Evolutionary conservation across 92 coral and sea anemone species (phyloP).

Genomic region (Galaxea fascicularis): DNA sequence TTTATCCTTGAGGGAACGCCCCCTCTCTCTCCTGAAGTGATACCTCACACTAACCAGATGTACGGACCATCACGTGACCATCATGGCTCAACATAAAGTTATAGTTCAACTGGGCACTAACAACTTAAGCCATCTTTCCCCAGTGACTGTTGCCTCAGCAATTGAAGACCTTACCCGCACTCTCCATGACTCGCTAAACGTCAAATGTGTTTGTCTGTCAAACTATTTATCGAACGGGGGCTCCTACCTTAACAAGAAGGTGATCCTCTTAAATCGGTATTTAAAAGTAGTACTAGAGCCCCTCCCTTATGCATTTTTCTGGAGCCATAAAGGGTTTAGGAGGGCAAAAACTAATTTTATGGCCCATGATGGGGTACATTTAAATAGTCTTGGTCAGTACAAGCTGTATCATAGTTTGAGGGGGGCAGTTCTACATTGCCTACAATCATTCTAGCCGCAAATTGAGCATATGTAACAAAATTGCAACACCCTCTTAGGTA

Average conservation of each 20-base stretch:
- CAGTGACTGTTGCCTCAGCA: neutral
- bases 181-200: neutral
- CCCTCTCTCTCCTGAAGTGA: too few species aligned
- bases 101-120: neutral
- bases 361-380: slow-evolving; percentile 24
- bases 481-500: neutral
- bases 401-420: slow-evolving; percentile 41
- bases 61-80: too few species aligned
- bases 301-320: slow-evolving; percentile 21
- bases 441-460: neutral
- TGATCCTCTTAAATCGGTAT: neutral
- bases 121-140: neutral
- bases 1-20: too few species aligned
- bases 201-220: neutral
- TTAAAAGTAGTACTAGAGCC: slow-evolving; percentile 25
- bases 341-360: neutral
- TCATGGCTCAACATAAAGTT: too few species aligned
- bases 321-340: slow-evolving; percentile 43
- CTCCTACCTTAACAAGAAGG: neutral
- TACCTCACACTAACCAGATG: too few species aligned
- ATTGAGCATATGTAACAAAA: too few species aligned
- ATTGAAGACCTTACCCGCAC: neutral
- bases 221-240: slow-evolving; percentile 1
- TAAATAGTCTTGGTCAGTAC: slow-evolving; percentile 22
- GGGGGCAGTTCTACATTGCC: slow-evolving; percentile 27